These are phyloP conservation scores for Lepilemur ruficaudatus DNA, from an alignment of 2,797 vertebrate species.

Conservation along the genomic window DNA sequence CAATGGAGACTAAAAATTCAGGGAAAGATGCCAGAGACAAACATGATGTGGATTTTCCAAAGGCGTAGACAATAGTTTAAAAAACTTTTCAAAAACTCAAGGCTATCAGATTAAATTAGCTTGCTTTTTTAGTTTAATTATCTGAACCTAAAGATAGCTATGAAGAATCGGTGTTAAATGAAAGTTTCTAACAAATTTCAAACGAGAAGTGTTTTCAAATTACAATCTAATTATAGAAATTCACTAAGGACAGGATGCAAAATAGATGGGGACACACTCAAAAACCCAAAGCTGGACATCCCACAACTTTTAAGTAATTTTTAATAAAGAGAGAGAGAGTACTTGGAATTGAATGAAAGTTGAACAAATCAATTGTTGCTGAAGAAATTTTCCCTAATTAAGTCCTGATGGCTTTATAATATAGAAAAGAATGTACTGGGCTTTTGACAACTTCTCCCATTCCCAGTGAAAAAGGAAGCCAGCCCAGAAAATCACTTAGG, in stretches of 20 bases:
- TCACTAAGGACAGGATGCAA: background rate
- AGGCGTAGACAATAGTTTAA: conserved; percentile 20
- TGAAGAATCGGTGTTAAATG: conserved; percentile 27
- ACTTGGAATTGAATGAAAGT: conserved; percentile 68
- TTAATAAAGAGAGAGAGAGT: conserved; percentile 67
- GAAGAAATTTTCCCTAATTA: conserved; percentile 66
- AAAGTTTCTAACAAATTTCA: conserved; percentile 43
- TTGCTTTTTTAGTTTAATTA: conserved; percentile 16
- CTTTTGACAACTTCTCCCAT: conserved; percentile 65
- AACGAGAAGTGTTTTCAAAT: conserved; percentile 36
- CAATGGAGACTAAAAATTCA: conserved; percentile 44
- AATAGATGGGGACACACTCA: background rate
- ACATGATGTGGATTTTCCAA: conserved; percentile 48
- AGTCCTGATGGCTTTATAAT: conserved; percentile 68
- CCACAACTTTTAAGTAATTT: conserved; percentile 58
- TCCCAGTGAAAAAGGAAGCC: conserved; percentile 55
- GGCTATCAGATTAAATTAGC: conserved; percentile 30
- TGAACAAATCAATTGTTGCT: conserved; percentile 74
- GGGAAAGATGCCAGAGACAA: conserved; percentile 12
- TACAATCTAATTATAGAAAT: conserved; percentile 31
- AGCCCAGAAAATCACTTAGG: conserved; percentile 65
- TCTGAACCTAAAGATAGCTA: conserved; percentile 40
- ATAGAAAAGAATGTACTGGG: conserved; percentile 60
- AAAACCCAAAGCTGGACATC: background rate
- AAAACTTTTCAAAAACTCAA: conserved; percentile 35